Percentiles rank a stretch among this genome's conserved stretches.
Conservation (phyloP, 2,113 vertebrate species). For the Melanerpes aurifrons region DNA sequence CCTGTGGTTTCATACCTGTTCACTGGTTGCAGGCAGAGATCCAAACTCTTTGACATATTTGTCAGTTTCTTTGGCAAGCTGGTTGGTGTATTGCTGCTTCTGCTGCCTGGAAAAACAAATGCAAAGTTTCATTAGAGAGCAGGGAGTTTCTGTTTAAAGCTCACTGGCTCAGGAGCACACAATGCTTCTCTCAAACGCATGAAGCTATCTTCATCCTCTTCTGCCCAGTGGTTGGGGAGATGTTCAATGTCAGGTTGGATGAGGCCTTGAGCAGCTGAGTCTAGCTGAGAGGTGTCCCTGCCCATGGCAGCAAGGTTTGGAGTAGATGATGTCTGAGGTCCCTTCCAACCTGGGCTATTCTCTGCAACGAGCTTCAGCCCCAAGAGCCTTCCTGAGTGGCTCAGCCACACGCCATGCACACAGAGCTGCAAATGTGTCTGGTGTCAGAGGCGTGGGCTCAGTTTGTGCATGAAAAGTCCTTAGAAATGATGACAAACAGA, state of each 20-base stretch:
- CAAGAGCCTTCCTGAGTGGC: too few relatives aligned
- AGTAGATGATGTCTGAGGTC: too few relatives aligned
- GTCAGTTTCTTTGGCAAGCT: constrained; percentile 96
- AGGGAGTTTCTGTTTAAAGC: not conserved
- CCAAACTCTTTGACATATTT: constrained; percentile 92
- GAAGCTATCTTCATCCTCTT: not conserved
- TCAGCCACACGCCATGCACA: not conserved
- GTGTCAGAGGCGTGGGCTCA: not conserved
- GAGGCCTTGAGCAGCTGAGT: too few relatives aligned
- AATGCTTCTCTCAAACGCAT: not conserved
- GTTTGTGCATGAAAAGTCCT: not conserved
- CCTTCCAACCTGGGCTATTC: too few relatives aligned
- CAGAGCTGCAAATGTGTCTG: not conserved
- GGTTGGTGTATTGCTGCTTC: constrained; percentile 91
- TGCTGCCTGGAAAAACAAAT: constrained; percentile 83
- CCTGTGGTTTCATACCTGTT: constrained; percentile 80
- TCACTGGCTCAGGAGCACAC: not conserved
- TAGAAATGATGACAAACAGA: not conserved
- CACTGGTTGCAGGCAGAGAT: constrained; percentile 85
- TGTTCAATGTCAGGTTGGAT: too few relatives aligned
- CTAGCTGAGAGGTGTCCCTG: too few relatives aligned
- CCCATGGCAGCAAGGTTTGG: too few relatives aligned
- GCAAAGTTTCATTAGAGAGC: constrained; percentile 11
- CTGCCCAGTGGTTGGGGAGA: not conserved
- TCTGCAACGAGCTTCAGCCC: too few relatives aligned